Conservation (phyloP, 2,797 vertebrate genomes). For the Thalassophryne amazonica region DNA sequence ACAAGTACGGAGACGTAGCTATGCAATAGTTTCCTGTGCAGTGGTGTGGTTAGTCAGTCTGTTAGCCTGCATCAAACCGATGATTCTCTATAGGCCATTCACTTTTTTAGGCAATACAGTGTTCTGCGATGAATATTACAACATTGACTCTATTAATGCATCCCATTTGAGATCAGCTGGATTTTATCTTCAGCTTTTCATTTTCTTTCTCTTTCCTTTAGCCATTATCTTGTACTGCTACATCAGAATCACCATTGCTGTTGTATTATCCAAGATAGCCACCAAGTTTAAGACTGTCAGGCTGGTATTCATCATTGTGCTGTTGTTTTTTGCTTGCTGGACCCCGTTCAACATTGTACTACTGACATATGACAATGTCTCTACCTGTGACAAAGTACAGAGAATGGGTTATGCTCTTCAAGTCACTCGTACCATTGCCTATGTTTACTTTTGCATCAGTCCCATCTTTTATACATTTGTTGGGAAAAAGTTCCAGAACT, state of each 20-base stretch:
- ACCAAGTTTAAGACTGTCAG: slow-evolving; percentile 75
- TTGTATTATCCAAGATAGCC: slow-evolving; percentile 61
- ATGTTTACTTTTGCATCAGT: slow-evolving; percentile 79
- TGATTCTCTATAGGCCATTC: slow-evolving; percentile 44
- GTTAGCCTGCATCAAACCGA: slow-evolving; percentile 61
- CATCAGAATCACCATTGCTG: slow-evolving; percentile 63
- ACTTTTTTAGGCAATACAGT: accelerated
- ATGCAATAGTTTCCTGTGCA: slow-evolving; percentile 56
- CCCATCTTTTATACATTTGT: slow-evolving; percentile 82
- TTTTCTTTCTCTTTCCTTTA: slow-evolving; percentile 79
- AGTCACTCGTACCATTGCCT: slow-evolving; percentile 66
- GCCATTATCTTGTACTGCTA: slow-evolving; percentile 76
- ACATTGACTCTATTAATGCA: accelerated
- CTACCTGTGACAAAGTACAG: accelerated
- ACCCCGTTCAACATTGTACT: slow-evolving; percentile 71
- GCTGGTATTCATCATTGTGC: slow-evolving; percentile 74
- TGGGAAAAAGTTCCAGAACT: slow-evolving; percentile 78
- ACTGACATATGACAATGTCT: slow-evolving; percentile 14
- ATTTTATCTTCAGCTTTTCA: slow-evolving; percentile 67
- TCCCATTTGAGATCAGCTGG: neutral
- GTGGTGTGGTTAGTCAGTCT: slow-evolving; percentile 71
- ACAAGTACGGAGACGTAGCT: slow-evolving; percentile 48
- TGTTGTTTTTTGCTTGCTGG: slow-evolving; percentile 80
- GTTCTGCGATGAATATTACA: slow-evolving; percentile 21
- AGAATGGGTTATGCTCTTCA: slow-evolving; percentile 26